These are phyloP conservation scores for Chunga burmeisteri DNA, from an alignment of 2,113 vertebrate species.

Conservation along the genomic window DNA sequence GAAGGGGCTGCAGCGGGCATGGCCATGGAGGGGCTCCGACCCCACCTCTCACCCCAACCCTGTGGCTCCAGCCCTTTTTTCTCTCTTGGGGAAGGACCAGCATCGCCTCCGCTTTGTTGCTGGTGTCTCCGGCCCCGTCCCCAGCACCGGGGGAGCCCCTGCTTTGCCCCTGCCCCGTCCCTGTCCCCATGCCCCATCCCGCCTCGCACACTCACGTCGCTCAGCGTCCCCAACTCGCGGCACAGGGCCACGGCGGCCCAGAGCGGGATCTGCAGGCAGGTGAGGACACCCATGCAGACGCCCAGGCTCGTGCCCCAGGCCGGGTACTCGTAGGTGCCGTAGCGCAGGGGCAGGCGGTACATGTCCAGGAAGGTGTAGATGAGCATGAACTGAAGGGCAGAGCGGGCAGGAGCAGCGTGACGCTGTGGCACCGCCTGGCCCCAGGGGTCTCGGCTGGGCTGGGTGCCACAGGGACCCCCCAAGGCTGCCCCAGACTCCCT, in stretches of 20 bases:
- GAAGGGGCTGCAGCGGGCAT: background rate
- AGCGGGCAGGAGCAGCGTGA: background rate
- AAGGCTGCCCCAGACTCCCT: background rate
- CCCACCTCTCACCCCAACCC: rapidly evolving
- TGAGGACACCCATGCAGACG: constrained; percentile 72
- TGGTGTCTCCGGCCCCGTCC: background rate
- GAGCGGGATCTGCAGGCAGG: constrained; percentile 81
- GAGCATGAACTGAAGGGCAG: constrained; percentile 76
- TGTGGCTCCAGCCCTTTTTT: background rate
- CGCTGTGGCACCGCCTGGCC: rapidly evolving
- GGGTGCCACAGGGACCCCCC: background rate
- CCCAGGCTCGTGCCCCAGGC: constrained; percentile 81
- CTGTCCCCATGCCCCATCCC: background rate
- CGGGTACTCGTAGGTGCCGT: constrained; percentile 75
- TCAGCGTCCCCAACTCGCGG: constrained; percentile 79
- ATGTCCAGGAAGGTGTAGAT: constrained; percentile 83
- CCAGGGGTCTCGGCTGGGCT: background rate
- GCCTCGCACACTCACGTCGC: constrained; percentile 67
- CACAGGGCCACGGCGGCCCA: constrained; percentile 78
- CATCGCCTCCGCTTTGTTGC: rapidly evolving
- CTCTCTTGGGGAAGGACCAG: background rate
- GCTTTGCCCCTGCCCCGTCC: background rate
- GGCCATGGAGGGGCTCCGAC: background rate
- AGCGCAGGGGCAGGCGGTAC: constrained; percentile 73
- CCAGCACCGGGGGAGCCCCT: background rate